Percentiles rank a stretch among this genome's conserved stretches.
Conservation (phyloP, 2,888 invertebrate genomes). For the Campoplex nolae region DNA sequence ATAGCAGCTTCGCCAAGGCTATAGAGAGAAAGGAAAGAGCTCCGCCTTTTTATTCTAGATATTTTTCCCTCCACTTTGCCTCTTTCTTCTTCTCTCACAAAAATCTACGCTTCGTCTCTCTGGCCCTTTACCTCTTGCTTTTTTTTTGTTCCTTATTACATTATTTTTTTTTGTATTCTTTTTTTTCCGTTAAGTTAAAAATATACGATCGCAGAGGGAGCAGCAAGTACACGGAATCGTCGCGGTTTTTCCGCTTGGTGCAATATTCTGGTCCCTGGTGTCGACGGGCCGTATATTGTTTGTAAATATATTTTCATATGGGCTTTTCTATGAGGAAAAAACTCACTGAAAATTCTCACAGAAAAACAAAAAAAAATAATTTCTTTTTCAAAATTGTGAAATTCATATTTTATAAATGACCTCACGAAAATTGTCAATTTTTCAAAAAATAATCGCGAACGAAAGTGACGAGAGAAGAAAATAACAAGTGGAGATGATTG, state of each 20-base stretch:
- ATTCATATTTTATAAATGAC: no score
- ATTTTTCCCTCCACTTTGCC: slow-evolving; percentile 74
- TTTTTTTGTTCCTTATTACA: slow-evolving; percentile 45
- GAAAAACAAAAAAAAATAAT: slow-evolving; percentile 3
- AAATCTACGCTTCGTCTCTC: slow-evolving; percentile 77
- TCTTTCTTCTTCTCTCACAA: slow-evolving; percentile 78
- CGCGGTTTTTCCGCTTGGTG: slow-evolving; percentile 67
- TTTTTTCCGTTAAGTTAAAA: slow-evolving; percentile 63
- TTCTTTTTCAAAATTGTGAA: no score
- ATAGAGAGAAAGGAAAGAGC: slow-evolving; percentile 52
- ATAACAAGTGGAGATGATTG: no score
- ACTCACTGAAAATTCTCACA: background rate
- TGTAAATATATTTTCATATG: slow-evolving; percentile 25
- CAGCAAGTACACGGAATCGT: slow-evolving; percentile 62
- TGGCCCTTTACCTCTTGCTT: slow-evolving; percentile 78
- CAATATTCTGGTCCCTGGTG: slow-evolving; percentile 66
- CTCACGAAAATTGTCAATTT: no score
- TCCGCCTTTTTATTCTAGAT: slow-evolving; percentile 58
- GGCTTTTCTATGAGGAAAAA: background rate
- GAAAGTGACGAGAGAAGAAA: no score
- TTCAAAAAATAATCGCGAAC: no score
- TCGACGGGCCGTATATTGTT: slow-evolving; percentile 61
- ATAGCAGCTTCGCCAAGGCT: slow-evolving; percentile 51
- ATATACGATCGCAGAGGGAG: slow-evolving; percentile 62
- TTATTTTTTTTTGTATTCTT: slow-evolving; percentile 72